phyloP scores from a whole-genome alignment of 2,113 vertebrate species.

The Riparia riparia region DNA sequence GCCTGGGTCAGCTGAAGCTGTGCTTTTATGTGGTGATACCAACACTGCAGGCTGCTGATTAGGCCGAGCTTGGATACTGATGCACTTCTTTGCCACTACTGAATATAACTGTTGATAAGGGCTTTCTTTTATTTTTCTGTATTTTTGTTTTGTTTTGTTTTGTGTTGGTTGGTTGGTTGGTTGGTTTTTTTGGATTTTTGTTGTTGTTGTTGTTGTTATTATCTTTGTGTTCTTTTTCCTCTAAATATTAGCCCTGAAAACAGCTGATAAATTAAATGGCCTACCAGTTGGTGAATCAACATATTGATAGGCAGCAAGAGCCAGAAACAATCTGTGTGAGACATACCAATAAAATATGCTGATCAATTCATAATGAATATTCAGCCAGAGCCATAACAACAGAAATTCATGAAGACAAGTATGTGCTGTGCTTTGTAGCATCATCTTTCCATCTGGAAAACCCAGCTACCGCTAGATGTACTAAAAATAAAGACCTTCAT shows the following conservation, averaged over 20 bases:
- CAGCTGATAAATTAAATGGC: background rate
- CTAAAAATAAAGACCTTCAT: background rate
- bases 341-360: background rate
- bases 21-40: background rate
- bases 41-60: background rate
- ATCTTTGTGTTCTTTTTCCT: background rate
- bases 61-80: background rate
- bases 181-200: background rate
- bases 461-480: background rate
- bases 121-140: background rate
- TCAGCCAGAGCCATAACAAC: background rate
- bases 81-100: background rate
- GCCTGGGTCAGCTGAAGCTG: background rate
- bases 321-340: background rate
- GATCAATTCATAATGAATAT: conserved; percentile 19
- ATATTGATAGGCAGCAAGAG: background rate
- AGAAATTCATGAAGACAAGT: conserved; percentile 1
- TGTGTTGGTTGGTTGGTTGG: too few relatives aligned
- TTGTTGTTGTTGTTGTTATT: background rate
- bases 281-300: background rate
- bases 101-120: background rate
- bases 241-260: background rate
- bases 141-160: too few relatives aligned
- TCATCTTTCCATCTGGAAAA: conserved; percentile 23
- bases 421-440: background rate